phyloP scores from a whole-genome alignment of 2,888 invertebrate species.

The Synergus umbraculus region DNA sequence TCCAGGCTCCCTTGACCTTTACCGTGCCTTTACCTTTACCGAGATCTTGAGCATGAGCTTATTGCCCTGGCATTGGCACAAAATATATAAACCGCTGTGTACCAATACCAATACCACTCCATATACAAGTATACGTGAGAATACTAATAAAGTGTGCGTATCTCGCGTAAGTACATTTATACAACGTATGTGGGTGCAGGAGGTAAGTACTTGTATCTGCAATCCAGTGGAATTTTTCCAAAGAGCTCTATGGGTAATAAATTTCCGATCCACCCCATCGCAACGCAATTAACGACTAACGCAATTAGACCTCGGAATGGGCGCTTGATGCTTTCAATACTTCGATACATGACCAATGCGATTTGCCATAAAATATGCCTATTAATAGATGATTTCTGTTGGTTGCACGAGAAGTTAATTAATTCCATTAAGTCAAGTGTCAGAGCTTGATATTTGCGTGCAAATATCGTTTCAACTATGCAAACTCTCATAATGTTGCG shows the following conservation, averaged over 20 bases:
- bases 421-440: neutral
- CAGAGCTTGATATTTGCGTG: too few species aligned
- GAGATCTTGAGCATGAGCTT: slow-evolving; percentile 8
- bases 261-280: slow-evolving; percentile 42
- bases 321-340: neutral
- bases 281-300: slow-evolving; percentile 46
- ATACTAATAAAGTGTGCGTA: neutral
- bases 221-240: neutral
- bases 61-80: slow-evolving; percentile 30
- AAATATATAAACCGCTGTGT: neutral
- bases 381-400: neutral
- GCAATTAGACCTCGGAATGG: slow-evolving; percentile 44
- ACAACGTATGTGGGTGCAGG: neutral
- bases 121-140: neutral
- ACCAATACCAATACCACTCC: neutral
- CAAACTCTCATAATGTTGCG: too few species aligned
- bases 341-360: neutral
- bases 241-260: slow-evolving; percentile 42
- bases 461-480: too few species aligned
- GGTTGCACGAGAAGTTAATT: neutral
- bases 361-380: slow-evolving; percentile 2
- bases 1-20: slow-evolving; percentile 44
- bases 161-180: neutral
- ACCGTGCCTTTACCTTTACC: slow-evolving; percentile 44
- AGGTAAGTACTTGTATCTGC: neutral